Conservation (phyloP, 2,113 vertebrate species). For the Cheirogaleus medius region DNA sequence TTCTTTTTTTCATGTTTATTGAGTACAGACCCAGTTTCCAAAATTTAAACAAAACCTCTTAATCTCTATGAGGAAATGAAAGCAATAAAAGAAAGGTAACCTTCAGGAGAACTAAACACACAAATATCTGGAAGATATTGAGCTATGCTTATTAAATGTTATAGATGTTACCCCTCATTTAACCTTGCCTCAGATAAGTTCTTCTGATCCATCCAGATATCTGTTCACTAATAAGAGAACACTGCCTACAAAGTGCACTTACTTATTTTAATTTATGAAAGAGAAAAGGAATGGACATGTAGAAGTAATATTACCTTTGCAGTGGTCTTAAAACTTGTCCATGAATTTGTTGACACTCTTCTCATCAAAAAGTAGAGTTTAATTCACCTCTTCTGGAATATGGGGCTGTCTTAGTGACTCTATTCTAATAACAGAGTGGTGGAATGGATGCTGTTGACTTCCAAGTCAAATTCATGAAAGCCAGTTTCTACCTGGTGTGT, state of each 20-base stretch:
- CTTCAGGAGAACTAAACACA: constrained; percentile 1
- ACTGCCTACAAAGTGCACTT: neutral
- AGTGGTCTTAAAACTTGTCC: neutral
- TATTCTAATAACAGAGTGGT: neutral
- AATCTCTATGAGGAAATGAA: constrained; percentile 60
- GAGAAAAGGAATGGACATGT: neutral
- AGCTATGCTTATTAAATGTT: neutral
- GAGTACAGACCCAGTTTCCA: constrained; percentile 54
- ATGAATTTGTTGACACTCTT: neutral
- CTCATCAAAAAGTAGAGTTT: neutral
- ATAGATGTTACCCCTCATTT: neutral
- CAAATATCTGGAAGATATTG: constrained; percentile 11
- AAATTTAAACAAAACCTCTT: constrained; percentile 58
- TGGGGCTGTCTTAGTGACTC: neutral
- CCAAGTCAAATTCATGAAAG: neutral
- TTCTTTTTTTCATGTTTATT: constrained; percentile 59
- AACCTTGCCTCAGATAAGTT: neutral
- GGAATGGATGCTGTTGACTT: neutral
- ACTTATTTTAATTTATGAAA: neutral
- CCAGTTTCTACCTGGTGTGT: neutral
- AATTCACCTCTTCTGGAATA: neutral
- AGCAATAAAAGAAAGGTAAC: constrained; percentile 61
- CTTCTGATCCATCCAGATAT: neutral
- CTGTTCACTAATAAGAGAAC: neutral
- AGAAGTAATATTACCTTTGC: neutral